These are phyloP conservation scores for Carapus acus DNA, from an alignment of 2,797 vertebrate genomes.

Conservation along the genomic window DNA sequence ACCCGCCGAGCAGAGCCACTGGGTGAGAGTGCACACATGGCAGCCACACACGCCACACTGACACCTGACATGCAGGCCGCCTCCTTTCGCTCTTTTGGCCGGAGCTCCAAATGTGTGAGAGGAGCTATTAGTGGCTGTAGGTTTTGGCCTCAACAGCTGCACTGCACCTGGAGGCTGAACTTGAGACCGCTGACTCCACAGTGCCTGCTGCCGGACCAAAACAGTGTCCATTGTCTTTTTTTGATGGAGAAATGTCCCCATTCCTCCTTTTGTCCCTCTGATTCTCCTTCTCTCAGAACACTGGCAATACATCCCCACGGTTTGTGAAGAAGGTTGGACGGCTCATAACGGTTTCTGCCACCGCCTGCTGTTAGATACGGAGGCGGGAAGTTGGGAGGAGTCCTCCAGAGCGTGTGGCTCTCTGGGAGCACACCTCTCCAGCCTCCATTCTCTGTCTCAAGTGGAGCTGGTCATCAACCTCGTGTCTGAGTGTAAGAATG, in stretches of 20 bases:
- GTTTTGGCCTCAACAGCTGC: conserved; percentile 49
- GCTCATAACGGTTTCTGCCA: conserved; percentile 84
- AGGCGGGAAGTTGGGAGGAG: conserved; percentile 76
- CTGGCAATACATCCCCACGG: conserved; percentile 83
- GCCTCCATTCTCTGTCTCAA: conserved; percentile 80
- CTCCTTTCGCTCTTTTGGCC: conserved; percentile 8
- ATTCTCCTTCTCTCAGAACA: conserved; percentile 62
- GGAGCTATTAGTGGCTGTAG: conserved; percentile 25
- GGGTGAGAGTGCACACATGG: conserved; percentile 64
- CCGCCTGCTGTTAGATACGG: conserved; percentile 68
- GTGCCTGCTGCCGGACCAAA: conserved; percentile 32
- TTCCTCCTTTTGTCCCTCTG: conserved; percentile 7
- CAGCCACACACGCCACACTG: background rate
- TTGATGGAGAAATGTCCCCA: background rate
- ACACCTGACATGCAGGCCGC: conserved; percentile 5
- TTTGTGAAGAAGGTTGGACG: conserved; percentile 80
- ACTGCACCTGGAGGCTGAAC: conserved; percentile 43
- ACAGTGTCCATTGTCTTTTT: conserved; percentile 34
- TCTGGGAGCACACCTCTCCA: conserved; percentile 72
- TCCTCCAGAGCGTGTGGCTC: conserved; percentile 74
- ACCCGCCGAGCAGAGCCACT: conserved; percentile 64
- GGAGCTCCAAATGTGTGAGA: conserved; percentile 4
- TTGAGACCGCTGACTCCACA: conserved; percentile 30
- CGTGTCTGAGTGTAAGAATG: conserved; percentile 75
- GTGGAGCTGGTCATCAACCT: conserved; percentile 77